A percentile compares a stretch with the other conserved stretches of the same genome.
Conservation (phyloP, 1,140 invertebrate genomes). For the Trissolcus basalis region DNA sequence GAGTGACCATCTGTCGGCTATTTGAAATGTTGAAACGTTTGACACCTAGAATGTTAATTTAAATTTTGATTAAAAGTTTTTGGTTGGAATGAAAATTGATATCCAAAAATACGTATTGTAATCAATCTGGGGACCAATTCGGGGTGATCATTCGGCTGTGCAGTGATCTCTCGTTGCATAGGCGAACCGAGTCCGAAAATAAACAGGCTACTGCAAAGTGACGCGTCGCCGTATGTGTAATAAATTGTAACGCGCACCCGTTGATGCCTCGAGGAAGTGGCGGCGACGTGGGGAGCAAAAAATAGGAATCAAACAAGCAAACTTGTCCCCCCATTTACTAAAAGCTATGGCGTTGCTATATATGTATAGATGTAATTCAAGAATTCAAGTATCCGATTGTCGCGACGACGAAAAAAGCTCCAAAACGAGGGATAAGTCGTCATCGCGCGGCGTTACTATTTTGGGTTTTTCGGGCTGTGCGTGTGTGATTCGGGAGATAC, state of each 20-base stretch:
- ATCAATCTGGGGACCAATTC: conserved; percentile 36
- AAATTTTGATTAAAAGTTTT: too few species aligned
- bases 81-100: background rate
- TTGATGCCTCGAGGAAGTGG: conserved; percentile 49
- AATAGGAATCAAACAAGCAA: conserved; percentile 62
- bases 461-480: conserved; percentile 3
- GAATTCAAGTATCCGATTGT: conserved; percentile 68
- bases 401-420: conserved; percentile 28
- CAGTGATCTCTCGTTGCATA: conserved; percentile 40
- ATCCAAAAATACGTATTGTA: background rate
- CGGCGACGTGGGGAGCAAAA: conserved; percentile 50
- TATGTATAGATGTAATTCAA: conserved; percentile 75
- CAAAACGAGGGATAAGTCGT: conserved; percentile 1
- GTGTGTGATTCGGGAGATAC: background rate
- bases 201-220: conserved; percentile 69
- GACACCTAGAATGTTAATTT: too few species aligned
- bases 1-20: too few species aligned
- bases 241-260: conserved; percentile 60
- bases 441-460: conserved; percentile 8
- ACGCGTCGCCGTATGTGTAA: conserved; percentile 56
- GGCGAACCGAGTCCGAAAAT: conserved; percentile 65
- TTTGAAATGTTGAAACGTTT: too few species aligned
- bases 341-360: conserved; percentile 66
- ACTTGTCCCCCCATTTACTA: conserved; percentile 18
- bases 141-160: conserved; percentile 22